Evolutionary conservation across 2,797 vertebrate genomes (phyloP).

Genomic region (Gephyroberyx darwinii): DNA sequence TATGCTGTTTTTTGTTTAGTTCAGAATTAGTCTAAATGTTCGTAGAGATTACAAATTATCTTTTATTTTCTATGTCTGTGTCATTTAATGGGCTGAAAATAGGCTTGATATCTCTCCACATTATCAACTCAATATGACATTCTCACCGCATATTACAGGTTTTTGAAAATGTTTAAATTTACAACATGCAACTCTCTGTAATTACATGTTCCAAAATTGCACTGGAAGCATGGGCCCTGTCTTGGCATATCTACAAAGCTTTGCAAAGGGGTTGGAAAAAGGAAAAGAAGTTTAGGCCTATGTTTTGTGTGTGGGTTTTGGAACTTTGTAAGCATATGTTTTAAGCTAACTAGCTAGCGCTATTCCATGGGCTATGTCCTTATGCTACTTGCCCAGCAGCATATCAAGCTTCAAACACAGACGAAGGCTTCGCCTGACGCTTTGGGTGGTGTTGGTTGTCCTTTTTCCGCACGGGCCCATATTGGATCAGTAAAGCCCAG

Average conservation of each 20-base stretch:
- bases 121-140: constrained; percentile 71
- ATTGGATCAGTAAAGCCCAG: constrained; percentile 56
- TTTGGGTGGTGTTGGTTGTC: constrained; percentile 58
- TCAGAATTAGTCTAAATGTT: constrained; percentile 3
- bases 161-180: constrained; percentile 81
- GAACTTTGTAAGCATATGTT: constrained; percentile 57
- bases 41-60: constrained; percentile 23
- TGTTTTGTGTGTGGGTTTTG: constrained; percentile 75
- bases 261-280: constrained; percentile 64
- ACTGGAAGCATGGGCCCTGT: constrained; percentile 67
- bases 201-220: constrained; percentile 80
- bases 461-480: constrained; percentile 42
- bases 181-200: constrained; percentile 73
- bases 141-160: constrained; percentile 72
- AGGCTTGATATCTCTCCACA: constrained; percentile 56
- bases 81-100: constrained; percentile 55
- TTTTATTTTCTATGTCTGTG: constrained; percentile 40
- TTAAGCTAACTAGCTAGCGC: constrained; percentile 63
- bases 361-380: constrained; percentile 33
- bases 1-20: neutral
- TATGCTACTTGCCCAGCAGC: constrained; percentile 38
- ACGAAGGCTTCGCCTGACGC: constrained; percentile 54
- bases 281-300: constrained; percentile 69
- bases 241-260: constrained; percentile 78
- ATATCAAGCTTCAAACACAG: constrained; percentile 56